These are phyloP conservation scores for Metopolophium dirhodum DNA, from an alignment of 1,140 invertebrate genomes.

Conservation along the genomic window DNA sequence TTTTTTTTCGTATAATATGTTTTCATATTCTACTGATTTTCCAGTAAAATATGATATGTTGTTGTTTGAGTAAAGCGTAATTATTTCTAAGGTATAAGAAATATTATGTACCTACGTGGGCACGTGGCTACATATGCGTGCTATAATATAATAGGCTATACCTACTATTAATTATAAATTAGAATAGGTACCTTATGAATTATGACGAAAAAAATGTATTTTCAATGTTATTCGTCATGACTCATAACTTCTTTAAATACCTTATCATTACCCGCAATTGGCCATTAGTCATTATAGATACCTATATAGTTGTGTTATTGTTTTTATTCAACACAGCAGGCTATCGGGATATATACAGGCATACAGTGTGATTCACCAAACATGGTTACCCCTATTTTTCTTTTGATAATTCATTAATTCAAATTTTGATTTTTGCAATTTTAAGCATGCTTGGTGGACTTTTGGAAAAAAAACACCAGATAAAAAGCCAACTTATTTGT, in stretches of 20 bases:
- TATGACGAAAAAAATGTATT: not conserved
- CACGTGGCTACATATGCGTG: no score
- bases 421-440: not conserved
- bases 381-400: not conserved
- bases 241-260: not conserved
- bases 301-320: not conserved
- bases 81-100: not conserved
- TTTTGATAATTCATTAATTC: not conserved
- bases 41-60: not conserved
- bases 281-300: not conserved
- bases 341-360: not conserved
- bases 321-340: not conserved
- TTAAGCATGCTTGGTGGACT: not conserved
- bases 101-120: not conserved
- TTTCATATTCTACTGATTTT: not conserved
- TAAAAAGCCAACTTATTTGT: not conserved
- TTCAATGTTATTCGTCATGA: not conserved
- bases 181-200: not conserved
- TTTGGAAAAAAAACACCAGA: not conserved
- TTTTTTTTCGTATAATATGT: not conserved
- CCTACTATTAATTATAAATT: not conserved
- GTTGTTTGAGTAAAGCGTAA: not conserved
- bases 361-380: not conserved
- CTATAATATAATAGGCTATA: no score
- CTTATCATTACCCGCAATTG: not conserved